Evolutionary conservation across 1,140 invertebrate genomes (phyloP), one percentile per base, ranked within the genome.

Genomic region (Orchestia grillus): DNA sequence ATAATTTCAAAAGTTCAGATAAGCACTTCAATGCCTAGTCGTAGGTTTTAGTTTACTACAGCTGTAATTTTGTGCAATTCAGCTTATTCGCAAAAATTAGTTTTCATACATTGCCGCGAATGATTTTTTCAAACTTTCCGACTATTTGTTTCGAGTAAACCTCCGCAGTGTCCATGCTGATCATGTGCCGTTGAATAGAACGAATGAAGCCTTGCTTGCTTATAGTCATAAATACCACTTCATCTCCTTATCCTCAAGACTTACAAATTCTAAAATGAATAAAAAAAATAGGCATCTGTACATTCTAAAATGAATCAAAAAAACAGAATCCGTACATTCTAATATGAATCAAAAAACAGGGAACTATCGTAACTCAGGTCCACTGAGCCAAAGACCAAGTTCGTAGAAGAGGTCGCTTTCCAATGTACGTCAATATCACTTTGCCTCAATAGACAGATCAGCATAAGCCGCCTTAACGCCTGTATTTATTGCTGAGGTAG

Each of bases 401-500:
- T 77, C 1, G 62, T 23, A 90, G 28, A 16, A 36, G 43, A 90
- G 43, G 88, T 42, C 28, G 3, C 36, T 23, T 28, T 8, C 47
- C 47, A 6, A 53, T 53, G 19, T 53, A 41, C 88, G 88, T 90
- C 88, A 42, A 90, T 90, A 42, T 90, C 88, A 41, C 88, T 90
- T 41, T 23, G 15, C 62, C 43, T 90, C 41, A 41, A 90, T 90
- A 90, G 28, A 44, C 88, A 42, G 88, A 41, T 41, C 41, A 44
- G 43, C 41, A 44, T 44, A 90, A 90, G 88, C 88, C 43, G 88
- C 43, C 36, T 90, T 42, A 90, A 90, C 43, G 41, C n/a, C 88
- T 43, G 28, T 90, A 90, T 90, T 90, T 90, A 90, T 90, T 90
- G 88, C 88, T 11, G 36, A 41, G 88, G 88, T 90, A 44, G 88